A percentile compares a stretch with the other conserved stretches of the same genome.
These are phyloP conservation scores for Anguilla anguilla DNA, from an alignment of 2,797 vertebrate species.

Conservation along the genomic window DNA sequence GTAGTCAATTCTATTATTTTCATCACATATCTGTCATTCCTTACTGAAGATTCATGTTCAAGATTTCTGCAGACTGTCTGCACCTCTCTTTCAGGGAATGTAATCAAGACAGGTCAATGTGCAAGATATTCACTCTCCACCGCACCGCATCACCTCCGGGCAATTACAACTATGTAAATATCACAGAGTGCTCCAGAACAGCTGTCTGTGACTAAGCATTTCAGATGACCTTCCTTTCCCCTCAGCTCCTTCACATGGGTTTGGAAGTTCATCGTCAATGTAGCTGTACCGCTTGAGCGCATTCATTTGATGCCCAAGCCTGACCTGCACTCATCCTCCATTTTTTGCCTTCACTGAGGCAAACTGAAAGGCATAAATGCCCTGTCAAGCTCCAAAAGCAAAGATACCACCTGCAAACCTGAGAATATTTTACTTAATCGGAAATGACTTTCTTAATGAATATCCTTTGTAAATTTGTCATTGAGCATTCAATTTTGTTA, in stretches of 20 bases:
- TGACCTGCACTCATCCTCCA: conserved; percentile 52
- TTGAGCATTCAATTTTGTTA: background rate
- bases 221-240: conserved; percentile 35
- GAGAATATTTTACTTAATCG: conserved; percentile 50
- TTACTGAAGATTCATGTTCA: background rate
- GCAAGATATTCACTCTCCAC: conserved; percentile 31
- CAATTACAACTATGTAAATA: conserved; percentile 59
- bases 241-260: conserved; percentile 42
- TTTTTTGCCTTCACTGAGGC: conserved; percentile 54
- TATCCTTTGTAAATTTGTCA: background rate
- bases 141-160: conserved; percentile 36
- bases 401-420: conserved; percentile 44
- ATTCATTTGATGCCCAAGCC: conserved; percentile 36
- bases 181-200: conserved; percentile 32
- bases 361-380: conserved; percentile 39
- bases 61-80: background rate
- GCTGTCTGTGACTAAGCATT: conserved; percentile 36
- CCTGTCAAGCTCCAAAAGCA: conserved; percentile 48
- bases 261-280: conserved; percentile 38
- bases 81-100: background rate
- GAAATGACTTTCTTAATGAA: conserved; percentile 35
- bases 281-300: conserved; percentile 40
- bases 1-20: background rate
- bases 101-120: conserved; percentile 26
- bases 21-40: background rate